Base-by-base conservation (phyloP, 2,888 invertebrate species). In the Cryptus viduatorius region DNA sequence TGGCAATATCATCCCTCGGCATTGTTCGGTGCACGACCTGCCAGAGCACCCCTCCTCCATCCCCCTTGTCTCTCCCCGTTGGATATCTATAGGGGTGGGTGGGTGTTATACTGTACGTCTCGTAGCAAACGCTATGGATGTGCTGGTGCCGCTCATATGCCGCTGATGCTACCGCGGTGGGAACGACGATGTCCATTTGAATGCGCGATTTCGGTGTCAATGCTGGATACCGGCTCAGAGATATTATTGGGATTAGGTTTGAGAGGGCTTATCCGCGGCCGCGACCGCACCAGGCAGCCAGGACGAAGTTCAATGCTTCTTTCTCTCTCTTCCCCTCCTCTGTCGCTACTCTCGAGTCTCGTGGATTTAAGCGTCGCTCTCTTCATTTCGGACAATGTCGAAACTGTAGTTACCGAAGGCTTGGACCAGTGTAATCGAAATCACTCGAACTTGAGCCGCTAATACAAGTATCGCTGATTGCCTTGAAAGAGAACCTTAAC, bases 141-240 rank as follows among this genome's bases (percentile, higher is more conserved):
- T 59, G 37, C 37, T 29, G 65, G 31, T 71, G 56, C 24, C 24
- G 24, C 75, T 61, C 64, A 71, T 79, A 77, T 44, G 53, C 65
- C 14, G 42, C 42, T 29, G 65, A 73, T 71, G 48, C 44, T 46
- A 67, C 50, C 78, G 82, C 72, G 61, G 89, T 88, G 89, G 82
- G 87, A 90, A 89, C 88, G 89, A 91, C 92, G 91, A 92, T 90
- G 91, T 91, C 92, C 93, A 93, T 93, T 90, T 92, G 92, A 93
- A 93, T 93, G 91, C 79, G 77, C 86, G 83, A 84, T 91, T 91
- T 89, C 89, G 90, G 90, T 91, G 89, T 89, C 88, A 87, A 87
- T 89, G 83, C 87, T 87, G 37, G 87, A 88, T 88, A 90, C 85
- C 87, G 86, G 86, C 87, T 80, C 87, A 83, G 86, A 88, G 89